Evolutionary conservation across 2,888 invertebrate species (phyloP), one percentile per base, ranked within the genome.

Genomic region (Andrena minutula): DNA sequence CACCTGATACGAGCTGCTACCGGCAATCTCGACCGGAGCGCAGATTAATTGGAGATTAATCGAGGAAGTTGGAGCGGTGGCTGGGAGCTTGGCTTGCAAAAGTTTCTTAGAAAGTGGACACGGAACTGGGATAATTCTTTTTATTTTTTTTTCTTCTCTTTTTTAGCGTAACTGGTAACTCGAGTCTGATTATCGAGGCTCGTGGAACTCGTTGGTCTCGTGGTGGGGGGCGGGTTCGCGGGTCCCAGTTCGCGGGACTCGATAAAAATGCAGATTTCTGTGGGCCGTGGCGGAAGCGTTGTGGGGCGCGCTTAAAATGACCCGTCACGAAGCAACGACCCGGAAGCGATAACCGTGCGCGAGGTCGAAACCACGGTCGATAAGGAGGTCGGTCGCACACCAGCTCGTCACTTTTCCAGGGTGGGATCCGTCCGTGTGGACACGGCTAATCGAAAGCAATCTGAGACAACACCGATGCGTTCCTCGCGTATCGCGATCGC

Each of bases 321-420:
- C 88, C 88, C 83, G 81, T 85, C 81, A 87, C 83, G 86, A 88
- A 87, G 88, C 88, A 90, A 86, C 85, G 90, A 88, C 86, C 88
- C 89, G 90, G 90, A 90, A 90, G 89, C 88, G 89, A 90, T 90
- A 91, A 89, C 81, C 89, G 76, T 73, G 82, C 78, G 86, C 84
- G 85, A 88, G 90, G 90, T 89, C 88, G 91, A 91, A 90, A 87
- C 87, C 83, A 77, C 86, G 90, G 87, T 91, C 92, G 92, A 91
- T 92, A 91, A 92, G 86, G 88, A 90, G 90, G 88, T 88, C 88
- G 90, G 86, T 82, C 88, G 86, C 86, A 87, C 83, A 84, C 83
- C 69, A 77, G 60, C 79, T 30, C 70, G 80, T 70, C 75, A 28
- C 69, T 76, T 82, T 76, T 82, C 69, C 84, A 77, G 79, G 82